Base-by-base conservation (phyloP, 2,113 vertebrate species). In the Cygnus buccinator region DNA sequence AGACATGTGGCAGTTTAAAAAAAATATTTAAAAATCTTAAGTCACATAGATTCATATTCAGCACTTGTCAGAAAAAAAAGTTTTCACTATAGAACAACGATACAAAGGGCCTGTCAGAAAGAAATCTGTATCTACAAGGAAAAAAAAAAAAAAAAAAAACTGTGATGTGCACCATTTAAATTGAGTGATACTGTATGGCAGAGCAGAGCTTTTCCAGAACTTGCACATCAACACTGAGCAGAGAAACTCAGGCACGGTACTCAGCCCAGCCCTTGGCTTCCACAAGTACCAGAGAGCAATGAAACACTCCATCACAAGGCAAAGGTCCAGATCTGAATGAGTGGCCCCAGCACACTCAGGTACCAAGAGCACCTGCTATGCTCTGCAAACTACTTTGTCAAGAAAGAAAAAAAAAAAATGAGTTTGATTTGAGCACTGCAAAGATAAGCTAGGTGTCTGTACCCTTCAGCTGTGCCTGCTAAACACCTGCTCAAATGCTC, bases 261-360 rank as follows among this genome's bases (percentile, higher is more conserved):
- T 29, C 11, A n/a, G 57, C 35, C 28, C 31, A 17, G 22, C 3
- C 39, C 44, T 10, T 0, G 3, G 13, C 3, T 57, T 83, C 50
- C 70, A 48, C 55, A 84, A 73, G 3, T 50, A 48, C 50, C 33
- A 85, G 18, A 65, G 8, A 31, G 23, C 75, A 95, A 87, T 0
- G 0, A 54, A 58, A 4, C 8, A 33, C 0, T 0, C 1, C 0
- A 41, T 33, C 55, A 83, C 46, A 70, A 71, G 7, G 20, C 23
- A 84, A 35, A 10, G 1, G 3, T 75, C 33, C 4, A 52, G 72
- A 75, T 16, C 10, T 43, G 15, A 76, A 41, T 1, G 7, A 39
- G 50, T 46, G 22, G 59, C 33, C 89, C 23, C 58, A 85, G 63
- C 28, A 77, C 22, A 31, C 5, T 2, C 43, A 65, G 26, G 29